phyloP scores from a whole-genome alignment of 2,113 vertebrate species.

The Vulpes vulpes region DNA sequence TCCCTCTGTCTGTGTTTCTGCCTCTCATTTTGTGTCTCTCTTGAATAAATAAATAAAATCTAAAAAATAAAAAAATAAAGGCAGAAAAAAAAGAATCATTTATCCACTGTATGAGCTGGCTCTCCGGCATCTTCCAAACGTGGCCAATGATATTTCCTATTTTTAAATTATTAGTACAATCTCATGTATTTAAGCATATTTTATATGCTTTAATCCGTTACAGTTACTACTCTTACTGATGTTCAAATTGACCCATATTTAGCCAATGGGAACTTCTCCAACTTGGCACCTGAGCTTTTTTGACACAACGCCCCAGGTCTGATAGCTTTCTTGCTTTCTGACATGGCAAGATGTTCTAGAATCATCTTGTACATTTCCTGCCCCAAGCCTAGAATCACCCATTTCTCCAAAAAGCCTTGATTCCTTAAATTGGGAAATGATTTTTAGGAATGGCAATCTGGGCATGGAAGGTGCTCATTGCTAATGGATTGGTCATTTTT shows the following conservation, averaged over 20 bases:
- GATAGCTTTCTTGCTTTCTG: neutral
- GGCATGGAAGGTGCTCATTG: neutral
- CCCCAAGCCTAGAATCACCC: neutral
- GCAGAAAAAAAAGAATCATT: constrained; percentile 21
- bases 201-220: constrained; percentile 35
- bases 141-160: neutral
- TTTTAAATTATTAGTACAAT: neutral
- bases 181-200: neutral
- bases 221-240: neutral
- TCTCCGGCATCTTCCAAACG: neutral
- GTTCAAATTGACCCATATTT: neutral
- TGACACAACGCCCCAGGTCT: neutral
- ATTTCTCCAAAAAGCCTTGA: neutral
- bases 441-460: neutral
- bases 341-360: neutral
- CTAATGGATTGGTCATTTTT: neutral
- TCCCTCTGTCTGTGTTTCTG: no score
- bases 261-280: neutral
- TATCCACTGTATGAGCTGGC: neutral
- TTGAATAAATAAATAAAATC: no score
- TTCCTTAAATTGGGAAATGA: constrained; percentile 15
- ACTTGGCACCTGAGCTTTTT: neutral
- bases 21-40: no score
- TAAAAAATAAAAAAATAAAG: neutral
- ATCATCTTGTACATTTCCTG: neutral